Evolutionary conservation across 2,113 vertebrate species (phyloP), one percentile per base, ranked within the genome.

Genomic region (Sardina pilchardus): DNA sequence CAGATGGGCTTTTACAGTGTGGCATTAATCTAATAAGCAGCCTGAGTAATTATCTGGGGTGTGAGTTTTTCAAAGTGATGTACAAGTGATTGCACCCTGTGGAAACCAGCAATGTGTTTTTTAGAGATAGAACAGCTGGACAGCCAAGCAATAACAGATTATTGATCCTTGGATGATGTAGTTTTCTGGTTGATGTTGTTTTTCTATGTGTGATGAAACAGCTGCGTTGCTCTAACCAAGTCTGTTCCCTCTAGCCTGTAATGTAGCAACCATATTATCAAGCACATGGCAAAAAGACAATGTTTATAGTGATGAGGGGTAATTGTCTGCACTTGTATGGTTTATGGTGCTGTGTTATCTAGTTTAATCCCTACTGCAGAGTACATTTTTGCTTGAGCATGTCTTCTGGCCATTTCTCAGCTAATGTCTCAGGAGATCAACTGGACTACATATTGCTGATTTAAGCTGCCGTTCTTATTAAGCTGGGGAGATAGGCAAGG

Each of bases 31-130:
- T 83, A 84, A 87, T 88, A 88, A 91, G 88, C 88, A 91, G 86
- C 89, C 87, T 87, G 88, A 86, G 81, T 88, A 89, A 92, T 93
- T 91, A 91, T 89, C 86, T 85, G 86, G 89, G 24, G 71, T 87
- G 83, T 82, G 10, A 19, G 75, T 84, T 85, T 88, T 83, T 81
- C 85, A 81, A 71, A 83, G 63, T 81, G 86, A 90, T 85, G 85
- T 83, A 82, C 82, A 80, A 89, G 34, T 84, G 48, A 85, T 89
- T 87, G 81, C 84, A 83, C 81, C 82, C 50, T 39, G 84, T 87
- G 86, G 82, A 81, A 85, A 81, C 34, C 10, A 43, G 86, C 75
- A 87, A 89, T 86, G 84, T 78, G 84, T 88, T 90, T 47, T 71
- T 86, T 88, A 59, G 47, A 89, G 87, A 85, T 82, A 86, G 71